Base-by-base conservation (phyloP, 2,797 vertebrate genomes). In the Amazonetta brasiliensis region DNA sequence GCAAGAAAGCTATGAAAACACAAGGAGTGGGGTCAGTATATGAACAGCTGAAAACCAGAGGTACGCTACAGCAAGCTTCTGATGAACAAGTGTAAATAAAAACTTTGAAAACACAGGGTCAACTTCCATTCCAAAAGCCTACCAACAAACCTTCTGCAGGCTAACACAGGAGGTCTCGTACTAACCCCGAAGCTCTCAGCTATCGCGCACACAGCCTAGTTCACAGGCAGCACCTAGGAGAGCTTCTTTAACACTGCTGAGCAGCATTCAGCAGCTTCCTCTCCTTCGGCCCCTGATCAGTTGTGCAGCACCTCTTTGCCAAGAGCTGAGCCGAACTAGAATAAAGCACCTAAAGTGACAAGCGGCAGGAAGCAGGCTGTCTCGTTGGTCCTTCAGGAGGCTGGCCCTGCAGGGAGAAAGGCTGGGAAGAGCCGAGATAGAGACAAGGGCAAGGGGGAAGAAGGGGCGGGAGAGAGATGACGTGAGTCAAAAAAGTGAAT, bases 341-440 rank as follows among this genome's bases (percentile, higher is more conserved):
- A 76, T 4, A 91, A 59, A 95, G 92, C 79, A 92, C 59, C 82
- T 31, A 91, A 59, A 86, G 90, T 19, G 31, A 84, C 44, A 89
- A 75, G 88, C 43, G 1, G 74, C 87, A 80, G 62, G 54, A 54
- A 80, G 31, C 22, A 1, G 63, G 37, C 52, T n/a, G 21, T 22
- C 37, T 68, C 43, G 59, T 83, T 18, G 3, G 44, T 89, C 87
- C 68, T 14, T 81, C 76, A 6, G 79, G 39, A 80, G 43, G 41
- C 37, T 35, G 64, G 50, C 30, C 75, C 83, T 71, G 84, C 79
- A 71, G 67, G 21, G 28, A 75, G 23, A 48, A 67, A 64, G 35
- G 75, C 50, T 58, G 69, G 55, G 56, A 75, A 85, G 46, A 92
- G 71, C 79, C n/a, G 39, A 84, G 41, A 90, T 1, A 88, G 28